A percentile compares a stretch with the other conserved stretches of the same genome.
Conservation (phyloP, 2,888 invertebrate species). For the Ochropleura plecta region DNA sequence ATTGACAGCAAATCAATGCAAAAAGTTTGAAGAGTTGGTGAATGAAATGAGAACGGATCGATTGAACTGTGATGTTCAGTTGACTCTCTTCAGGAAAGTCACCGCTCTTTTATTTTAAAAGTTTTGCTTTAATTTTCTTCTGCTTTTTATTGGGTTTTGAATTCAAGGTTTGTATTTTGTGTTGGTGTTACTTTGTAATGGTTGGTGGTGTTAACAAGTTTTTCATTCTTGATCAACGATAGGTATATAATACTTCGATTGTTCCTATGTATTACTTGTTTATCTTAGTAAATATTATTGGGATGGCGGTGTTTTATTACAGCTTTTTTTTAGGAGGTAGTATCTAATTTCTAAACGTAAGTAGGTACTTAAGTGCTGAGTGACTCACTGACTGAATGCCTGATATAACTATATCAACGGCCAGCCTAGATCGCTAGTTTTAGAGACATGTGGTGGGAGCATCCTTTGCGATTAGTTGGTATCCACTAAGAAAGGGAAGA, state of each 20-base stretch:
- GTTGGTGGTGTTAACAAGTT: background rate
- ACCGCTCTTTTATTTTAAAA: conserved; percentile 37
- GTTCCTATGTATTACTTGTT: background rate
- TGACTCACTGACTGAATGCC: too few species aligned
- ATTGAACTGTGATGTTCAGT: conserved; percentile 20
- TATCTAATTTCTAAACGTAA: background rate
- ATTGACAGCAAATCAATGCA: conserved; percentile 8
- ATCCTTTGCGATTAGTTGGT: too few species aligned
- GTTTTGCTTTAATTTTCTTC: conserved; percentile 37
- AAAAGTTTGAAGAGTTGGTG: conserved; percentile 23
- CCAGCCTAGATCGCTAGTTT: too few species aligned
- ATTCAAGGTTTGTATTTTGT: conserved; percentile 16
- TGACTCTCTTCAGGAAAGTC: conserved; percentile 26
- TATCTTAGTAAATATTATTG: background rate
- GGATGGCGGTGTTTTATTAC: too few species aligned
- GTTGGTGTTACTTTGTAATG: conserved; percentile 16
- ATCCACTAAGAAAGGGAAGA: too few species aligned
- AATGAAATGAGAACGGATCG: conserved; percentile 24
- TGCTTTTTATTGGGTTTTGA: conserved; percentile 20
- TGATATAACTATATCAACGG: too few species aligned
- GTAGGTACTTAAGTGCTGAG: too few species aligned
- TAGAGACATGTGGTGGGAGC: too few species aligned
- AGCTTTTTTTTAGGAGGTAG: background rate
- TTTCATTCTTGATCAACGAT: background rate
- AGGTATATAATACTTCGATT: background rate